Base-by-base conservation (phyloP, 1,140 invertebrate species). In the Sycophila sp. region DNA sequence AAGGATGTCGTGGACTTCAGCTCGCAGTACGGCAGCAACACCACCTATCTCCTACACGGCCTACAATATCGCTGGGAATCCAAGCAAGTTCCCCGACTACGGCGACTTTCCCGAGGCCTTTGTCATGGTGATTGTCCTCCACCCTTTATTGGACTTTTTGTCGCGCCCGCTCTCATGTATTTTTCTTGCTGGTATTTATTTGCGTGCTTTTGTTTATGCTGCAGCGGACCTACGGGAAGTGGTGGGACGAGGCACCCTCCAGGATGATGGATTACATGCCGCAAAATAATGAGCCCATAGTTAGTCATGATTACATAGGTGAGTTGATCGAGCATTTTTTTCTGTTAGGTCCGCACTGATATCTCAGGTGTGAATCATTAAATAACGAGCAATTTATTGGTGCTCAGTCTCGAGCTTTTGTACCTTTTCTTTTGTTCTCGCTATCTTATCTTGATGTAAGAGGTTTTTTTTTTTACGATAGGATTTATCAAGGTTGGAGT, bases 81-180 rank as follows among this genome's bases (percentile, higher is more conserved):
- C 93, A 2, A 91, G 89, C 17, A 94, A 94, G 81, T 97, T 92
- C 88, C 95, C 95, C 1, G 89, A 90, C 69, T 96, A 96, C 86
- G 95, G 95, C 49, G 96, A 97, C 82, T 96, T 93, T 88, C 93
- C 94, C 11, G 93, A 96, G 81, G 91, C 94, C 49, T 96, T 93
- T 89, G 92, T 94, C 60, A 93, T 96, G 91, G 95, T 96, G 89
- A 87, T 47, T 47, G 24, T 40, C 5, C 19, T 4, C 13, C 2
- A 17, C 40, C 1, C n/a, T n/a, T n/a, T n/a, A n/a, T n/a, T 42
- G 13, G 4, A 17, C 19, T 42, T 47, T 22, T 17, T 10, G n/a
- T 2, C 5, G n/a, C 19, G 3, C 42, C 24, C 42, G 17, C n/a
- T 3, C 19, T 42, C n/a, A 17, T 13, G 40, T 42, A 40, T 17